Percentiles rank a stretch among this genome's conserved stretches.
phyloP scores from a whole-genome alignment of 2,888 invertebrate genomes.

The Drosophila nr. fundita region DNA sequence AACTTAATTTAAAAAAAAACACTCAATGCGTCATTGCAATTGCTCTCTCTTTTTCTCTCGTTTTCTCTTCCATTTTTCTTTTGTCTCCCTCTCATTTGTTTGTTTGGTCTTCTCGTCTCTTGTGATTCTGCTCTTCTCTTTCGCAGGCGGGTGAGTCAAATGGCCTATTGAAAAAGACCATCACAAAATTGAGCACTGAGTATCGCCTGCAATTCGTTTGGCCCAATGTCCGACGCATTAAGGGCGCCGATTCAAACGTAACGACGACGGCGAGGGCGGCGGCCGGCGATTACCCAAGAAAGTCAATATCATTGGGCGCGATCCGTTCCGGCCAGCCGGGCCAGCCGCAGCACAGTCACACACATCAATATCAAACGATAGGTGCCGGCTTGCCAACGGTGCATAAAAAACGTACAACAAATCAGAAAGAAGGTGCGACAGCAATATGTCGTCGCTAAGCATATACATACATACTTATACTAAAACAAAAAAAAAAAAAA shows the following conservation, averaged over 20 bases:
- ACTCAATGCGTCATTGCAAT: constrained; percentile 62
- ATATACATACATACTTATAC: constrained; percentile 53
- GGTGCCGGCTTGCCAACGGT: constrained; percentile 86
- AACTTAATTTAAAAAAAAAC: constrained; percentile 35
- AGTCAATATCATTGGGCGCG: constrained; percentile 95
- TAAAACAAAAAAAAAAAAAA: constrained; percentile 32
- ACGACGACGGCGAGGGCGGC: constrained; percentile 72
- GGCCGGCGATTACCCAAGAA: constrained; percentile 87
- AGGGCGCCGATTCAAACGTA: constrained; percentile 86
- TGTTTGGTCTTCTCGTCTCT: constrained; percentile 60
- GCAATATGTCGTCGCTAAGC: constrained; percentile 85
- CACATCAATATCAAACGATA: constrained; percentile 78
- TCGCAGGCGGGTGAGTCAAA: constrained; percentile 87
- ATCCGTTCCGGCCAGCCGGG: constrained; percentile 87
- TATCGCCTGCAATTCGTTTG: constrained; percentile 96
- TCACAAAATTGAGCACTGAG: constrained; percentile 92
- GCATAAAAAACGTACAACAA: constrained; percentile 89
- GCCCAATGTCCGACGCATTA: constrained; percentile 87
- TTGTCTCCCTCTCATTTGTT: constrained; percentile 30
- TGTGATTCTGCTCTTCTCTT: constrained; percentile 78
- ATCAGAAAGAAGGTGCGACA: constrained; percentile 86
- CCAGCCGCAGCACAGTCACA: constrained; percentile 68
- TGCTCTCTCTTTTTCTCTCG: constrained; percentile 44
- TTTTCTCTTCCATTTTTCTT: constrained; percentile 36
- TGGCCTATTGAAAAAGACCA: constrained; percentile 90